Percentiles rank a stretch among this genome's conserved stretches.
Conservation (phyloP, 2,888 invertebrate genomes). For the Achlya flavicornis region DNA sequence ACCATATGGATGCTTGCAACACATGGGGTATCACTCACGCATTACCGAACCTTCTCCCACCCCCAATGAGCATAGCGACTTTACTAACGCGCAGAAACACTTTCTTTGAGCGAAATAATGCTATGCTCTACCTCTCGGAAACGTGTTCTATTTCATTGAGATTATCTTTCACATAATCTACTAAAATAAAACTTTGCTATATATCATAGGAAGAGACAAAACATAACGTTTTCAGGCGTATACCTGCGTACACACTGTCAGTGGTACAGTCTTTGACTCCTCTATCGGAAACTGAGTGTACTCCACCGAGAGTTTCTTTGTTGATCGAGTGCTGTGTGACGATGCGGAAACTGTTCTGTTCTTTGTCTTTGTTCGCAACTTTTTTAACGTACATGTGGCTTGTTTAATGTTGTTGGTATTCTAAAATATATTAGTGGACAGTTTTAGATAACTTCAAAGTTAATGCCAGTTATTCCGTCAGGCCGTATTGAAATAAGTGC, state of each 20-base stretch:
- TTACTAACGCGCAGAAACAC: too few relatives aligned
- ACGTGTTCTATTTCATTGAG: background rate
- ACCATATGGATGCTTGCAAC: too few relatives aligned
- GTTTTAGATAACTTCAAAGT: too few relatives aligned
- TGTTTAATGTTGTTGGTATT: too few relatives aligned
- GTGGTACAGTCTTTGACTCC: conserved; percentile 31
- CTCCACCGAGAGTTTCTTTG: conserved; percentile 17
- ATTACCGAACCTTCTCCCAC: too few relatives aligned
- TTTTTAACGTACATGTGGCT: background rate
- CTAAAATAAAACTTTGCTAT: too few relatives aligned
- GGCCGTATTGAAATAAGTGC: too few relatives aligned
- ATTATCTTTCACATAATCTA: background rate
- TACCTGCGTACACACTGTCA: conserved; percentile 19
- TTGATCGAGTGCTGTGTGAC: conserved; percentile 14
- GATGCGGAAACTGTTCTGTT: conserved; percentile 17
- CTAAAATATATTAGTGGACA: too few relatives aligned
- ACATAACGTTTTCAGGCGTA: conserved; percentile 10
- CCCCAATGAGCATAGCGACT: too few relatives aligned
- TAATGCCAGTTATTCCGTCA: too few relatives aligned
- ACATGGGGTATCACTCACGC: too few relatives aligned
- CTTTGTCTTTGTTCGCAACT: background rate
- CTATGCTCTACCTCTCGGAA: background rate
- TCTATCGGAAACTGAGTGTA: conserved; percentile 33
- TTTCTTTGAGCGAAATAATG: too few relatives aligned
- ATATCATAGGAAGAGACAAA: background rate